These are phyloP conservation scores for Cepaea hortensis DNA, from an alignment of 2,888 invertebrate genomes.

Conservation along the genomic window DNA sequence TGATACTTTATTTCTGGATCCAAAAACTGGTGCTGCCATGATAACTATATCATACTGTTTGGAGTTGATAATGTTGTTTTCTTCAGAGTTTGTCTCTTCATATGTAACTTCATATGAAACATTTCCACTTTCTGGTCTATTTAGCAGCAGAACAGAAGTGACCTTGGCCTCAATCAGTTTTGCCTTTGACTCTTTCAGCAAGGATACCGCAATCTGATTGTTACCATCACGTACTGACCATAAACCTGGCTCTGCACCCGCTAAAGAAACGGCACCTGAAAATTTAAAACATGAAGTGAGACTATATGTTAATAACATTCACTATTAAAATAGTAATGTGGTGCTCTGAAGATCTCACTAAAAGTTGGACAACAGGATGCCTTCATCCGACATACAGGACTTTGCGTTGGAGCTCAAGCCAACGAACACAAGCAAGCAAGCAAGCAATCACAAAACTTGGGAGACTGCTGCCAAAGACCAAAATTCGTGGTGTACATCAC, in stretches of 20 bases:
- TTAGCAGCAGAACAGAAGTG: conserved; percentile 58
- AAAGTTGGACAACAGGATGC: too few relatives aligned
- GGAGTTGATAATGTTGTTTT: conserved; percentile 34
- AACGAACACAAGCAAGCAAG: too few relatives aligned
- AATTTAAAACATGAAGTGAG: not conserved
- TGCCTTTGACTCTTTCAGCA: conserved; percentile 75
- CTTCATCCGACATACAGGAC: too few relatives aligned
- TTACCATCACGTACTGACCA: conserved; percentile 82
- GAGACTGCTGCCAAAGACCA: too few relatives aligned
- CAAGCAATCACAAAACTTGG: too few relatives aligned
- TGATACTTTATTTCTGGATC: conserved; percentile 33
- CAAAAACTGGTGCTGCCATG: conserved; percentile 78
- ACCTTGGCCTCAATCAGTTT: conserved; percentile 75
- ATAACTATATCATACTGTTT: conserved; percentile 80
- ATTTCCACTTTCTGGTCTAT: conserved; percentile 51
- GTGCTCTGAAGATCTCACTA: too few relatives aligned
- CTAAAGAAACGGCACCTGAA: conserved; percentile 78
- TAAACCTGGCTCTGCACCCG: conserved; percentile 79
- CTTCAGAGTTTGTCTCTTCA: conserved; percentile 36
- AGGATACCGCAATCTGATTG: conserved; percentile 67
- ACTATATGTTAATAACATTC: too few relatives aligned
- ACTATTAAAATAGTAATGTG: too few relatives aligned
- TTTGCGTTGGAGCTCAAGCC: too few relatives aligned
- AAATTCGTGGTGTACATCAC: too few relatives aligned
- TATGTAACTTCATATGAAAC: conserved; percentile 64